A percentile compares a stretch with the other conserved stretches of the same genome.
Evolutionary conservation across 2,888 invertebrate species (phyloP).

Genomic region (Apeira syringaria): DNA sequence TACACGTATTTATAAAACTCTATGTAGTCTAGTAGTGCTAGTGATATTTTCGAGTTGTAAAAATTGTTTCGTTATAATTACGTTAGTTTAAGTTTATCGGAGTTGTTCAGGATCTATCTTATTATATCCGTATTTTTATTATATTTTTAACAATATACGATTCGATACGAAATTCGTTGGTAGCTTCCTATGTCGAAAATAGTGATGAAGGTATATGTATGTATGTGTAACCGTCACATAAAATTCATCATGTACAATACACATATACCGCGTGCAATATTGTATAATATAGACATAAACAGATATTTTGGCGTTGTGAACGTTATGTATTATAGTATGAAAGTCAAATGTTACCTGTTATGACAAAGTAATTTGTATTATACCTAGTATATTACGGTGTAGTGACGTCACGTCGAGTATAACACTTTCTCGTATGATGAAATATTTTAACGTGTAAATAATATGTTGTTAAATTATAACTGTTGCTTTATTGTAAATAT

Average conservation of each 20-base stretch:
- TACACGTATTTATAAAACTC: conserved; percentile 68
- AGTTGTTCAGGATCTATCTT: conserved; percentile 51
- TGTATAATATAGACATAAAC: conserved; percentile 67
- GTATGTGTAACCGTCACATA: conserved; percentile 56
- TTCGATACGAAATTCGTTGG: conserved; percentile 62
- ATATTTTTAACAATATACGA: conserved; percentile 57
- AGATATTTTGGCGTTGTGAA: conserved; percentile 81
- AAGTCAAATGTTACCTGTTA: conserved; percentile 84
- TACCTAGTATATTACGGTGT: conserved; percentile 56
- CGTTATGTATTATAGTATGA: conserved; percentile 81
- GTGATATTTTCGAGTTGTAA: conserved; percentile 72
- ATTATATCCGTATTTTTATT: conserved; percentile 48
- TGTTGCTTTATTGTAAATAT: conserved; percentile 81
- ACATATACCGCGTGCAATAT: conserved; percentile 81
- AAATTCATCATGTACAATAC: conserved; percentile 69
- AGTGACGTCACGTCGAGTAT: conserved; percentile 52
- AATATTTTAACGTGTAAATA: conserved; percentile 70
- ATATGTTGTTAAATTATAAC: conserved; percentile 79
- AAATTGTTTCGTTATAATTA: conserved; percentile 58
- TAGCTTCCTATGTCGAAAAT: conserved; percentile 69
- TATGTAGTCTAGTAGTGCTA: conserved; percentile 72
- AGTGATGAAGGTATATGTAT: conserved; percentile 59
- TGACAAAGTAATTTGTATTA: conserved; percentile 81
- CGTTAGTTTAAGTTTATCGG: conserved; percentile 55
- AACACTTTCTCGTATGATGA: conserved; percentile 56